phyloP scores from a whole-genome alignment of 2,797 vertebrate genomes.

The Pantherophis vulpinus region DNA sequence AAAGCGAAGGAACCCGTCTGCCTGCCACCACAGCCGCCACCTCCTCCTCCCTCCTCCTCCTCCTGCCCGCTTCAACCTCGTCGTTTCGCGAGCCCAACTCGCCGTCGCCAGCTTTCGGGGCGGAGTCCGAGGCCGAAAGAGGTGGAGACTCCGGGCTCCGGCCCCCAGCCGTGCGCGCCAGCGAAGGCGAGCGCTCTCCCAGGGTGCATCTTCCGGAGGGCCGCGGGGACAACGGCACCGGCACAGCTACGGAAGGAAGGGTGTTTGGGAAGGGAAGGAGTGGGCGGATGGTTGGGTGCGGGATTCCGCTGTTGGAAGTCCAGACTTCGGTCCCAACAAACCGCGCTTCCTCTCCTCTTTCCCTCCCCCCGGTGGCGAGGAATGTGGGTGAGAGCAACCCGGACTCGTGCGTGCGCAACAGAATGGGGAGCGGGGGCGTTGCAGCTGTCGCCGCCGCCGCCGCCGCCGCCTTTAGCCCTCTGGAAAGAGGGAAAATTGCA shows the following conservation, averaged over 20 bases:
- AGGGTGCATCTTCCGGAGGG: background rate
- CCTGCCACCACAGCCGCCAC: background rate
- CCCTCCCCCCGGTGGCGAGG: background rate
- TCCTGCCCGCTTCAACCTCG: background rate
- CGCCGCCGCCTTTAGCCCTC: too few species aligned
- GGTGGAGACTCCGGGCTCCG: constrained; percentile 9
- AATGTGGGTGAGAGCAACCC: background rate
- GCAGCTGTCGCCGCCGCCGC: background rate
- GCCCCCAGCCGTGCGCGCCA: constrained; percentile 1
- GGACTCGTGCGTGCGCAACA: background rate
- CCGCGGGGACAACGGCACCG: background rate
- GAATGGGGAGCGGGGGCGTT: background rate
- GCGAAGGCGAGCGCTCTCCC: constrained; percentile 1
- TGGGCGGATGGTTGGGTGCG: fast-evolving
- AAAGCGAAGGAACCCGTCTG: background rate
- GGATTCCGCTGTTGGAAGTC: background rate
- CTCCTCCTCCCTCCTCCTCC: background rate
- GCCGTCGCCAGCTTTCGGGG: constrained; percentile 22
- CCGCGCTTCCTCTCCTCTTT: background rate
- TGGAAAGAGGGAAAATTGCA: background rate
- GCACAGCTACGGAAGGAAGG: background rate
- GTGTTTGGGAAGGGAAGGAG: background rate
- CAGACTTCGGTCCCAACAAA: too few species aligned
- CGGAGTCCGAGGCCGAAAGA: constrained; percentile 14
- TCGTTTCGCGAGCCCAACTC: background rate